Base-by-base conservation (phyloP, 2,888 invertebrate genomes). In the Lysandra bellargus region DNA sequence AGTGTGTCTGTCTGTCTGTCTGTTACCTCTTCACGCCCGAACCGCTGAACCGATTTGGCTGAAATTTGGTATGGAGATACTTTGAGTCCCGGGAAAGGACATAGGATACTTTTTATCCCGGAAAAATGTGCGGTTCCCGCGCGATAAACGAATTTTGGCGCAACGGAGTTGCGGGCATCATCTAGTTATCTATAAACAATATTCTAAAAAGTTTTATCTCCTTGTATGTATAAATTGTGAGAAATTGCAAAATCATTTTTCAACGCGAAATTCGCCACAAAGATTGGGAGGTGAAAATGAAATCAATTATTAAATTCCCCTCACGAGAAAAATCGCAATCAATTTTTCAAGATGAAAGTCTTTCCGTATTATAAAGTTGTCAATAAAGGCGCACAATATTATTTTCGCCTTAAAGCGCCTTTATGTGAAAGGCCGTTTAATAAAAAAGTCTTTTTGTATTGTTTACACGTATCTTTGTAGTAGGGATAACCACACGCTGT, bases 291-390 rank as follows among this genome's bases (percentile, higher is more conserved):
- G 85, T 84, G 85, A 85, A 88, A 85, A 88, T 86, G 85, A 88
- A 89, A 90, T 88, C 89, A 89, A 90, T 89, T 90, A 88, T 87
- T 76, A 87, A 88, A 89, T 89, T 87, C 87, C 86, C 85, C 84
- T 85, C 82, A 81, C 82, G 82, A 87, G 85, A 87, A 88, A 90
- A 89, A 89, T 88, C 84, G 87, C 86, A 88, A 88, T 90, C 88
- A 89, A 90, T 90, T 90, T 90, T 84, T 86, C 83, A 86, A 85
- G 87, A 89, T 86, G 86, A 86, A 90, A 90, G 88, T 87, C 86
- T 88, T 89, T 87, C 87, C 86, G 86, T 87, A 85, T 90, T 88
- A 87, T 86, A 85, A 89, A 90, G 89, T 90, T 91, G 87, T 88
- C 90, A 88, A 90, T 90, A 88, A 88, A 86, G 85, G 84, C 87